Conservation (phyloP, 2,797 vertebrate species). For the Neosilurus mollespiculum region DNA sequence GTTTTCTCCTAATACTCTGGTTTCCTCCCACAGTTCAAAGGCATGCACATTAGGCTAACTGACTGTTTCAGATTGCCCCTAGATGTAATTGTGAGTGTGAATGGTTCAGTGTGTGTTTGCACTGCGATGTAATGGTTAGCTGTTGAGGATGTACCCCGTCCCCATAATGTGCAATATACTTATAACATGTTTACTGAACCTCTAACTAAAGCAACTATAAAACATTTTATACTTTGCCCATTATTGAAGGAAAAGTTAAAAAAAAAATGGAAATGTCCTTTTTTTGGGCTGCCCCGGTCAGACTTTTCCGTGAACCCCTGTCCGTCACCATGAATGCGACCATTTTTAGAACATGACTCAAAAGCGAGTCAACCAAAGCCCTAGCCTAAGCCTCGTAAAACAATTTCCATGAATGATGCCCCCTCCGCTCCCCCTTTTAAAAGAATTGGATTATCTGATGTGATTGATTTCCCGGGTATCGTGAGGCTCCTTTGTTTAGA, state of each 20-base stretch:
- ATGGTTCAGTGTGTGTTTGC: no score
- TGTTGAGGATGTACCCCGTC: no score
- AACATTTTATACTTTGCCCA: not conserved
- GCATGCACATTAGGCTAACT: no score
- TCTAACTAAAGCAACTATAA: not conserved
- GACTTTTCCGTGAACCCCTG: not conserved
- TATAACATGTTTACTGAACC: not conserved
- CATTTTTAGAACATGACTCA: conserved; percentile 4
- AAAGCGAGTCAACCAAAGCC: conserved; percentile 15
- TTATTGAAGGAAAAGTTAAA: not conserved
- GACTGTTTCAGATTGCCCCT: no score
- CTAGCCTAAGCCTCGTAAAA: conserved; percentile 30
- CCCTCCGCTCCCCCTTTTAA: conserved; percentile 33
- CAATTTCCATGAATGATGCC: conserved; percentile 50
- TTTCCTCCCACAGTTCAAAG: no score
- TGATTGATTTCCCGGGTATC: conserved; percentile 54
- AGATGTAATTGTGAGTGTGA: no score
- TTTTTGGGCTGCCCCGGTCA: not conserved
- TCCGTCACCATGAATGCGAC: not conserved
- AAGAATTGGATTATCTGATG: conserved; percentile 51
- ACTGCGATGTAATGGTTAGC: no score
- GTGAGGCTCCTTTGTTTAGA: conserved; percentile 49
- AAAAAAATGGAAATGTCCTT: not conserved
- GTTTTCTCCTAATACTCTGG: no score
- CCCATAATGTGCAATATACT: not conserved